Evolutionary conservation across 2,113 vertebrate genomes (phyloP).

Genomic region (Bubo bubo): DNA sequence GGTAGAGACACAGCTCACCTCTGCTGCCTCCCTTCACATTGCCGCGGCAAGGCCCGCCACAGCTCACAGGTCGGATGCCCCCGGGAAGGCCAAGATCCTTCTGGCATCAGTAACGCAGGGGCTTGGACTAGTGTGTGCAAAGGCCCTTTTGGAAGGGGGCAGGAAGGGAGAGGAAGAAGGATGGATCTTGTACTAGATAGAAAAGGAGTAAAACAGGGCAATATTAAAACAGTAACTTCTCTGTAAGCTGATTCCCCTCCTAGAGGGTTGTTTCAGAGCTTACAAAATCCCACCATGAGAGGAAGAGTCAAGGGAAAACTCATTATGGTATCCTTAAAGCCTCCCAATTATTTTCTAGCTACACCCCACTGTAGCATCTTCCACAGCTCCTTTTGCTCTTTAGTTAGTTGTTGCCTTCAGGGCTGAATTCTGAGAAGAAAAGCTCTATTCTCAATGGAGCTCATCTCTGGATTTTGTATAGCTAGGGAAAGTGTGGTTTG

Average conservation of each 20-base stretch:
- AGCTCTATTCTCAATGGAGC: not conserved
- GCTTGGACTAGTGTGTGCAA: fast-evolving
- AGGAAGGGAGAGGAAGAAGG: not conserved
- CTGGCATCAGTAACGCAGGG: not conserved
- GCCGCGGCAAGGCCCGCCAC: not conserved
- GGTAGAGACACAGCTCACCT: not conserved
- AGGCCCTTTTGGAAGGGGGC: not conserved
- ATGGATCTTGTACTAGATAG: not conserved
- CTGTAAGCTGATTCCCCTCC: not conserved
- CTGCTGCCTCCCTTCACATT: not conserved
- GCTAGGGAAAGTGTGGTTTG: not conserved
- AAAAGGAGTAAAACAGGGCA: not conserved
- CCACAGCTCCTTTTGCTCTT: not conserved
- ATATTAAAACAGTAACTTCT: not conserved
- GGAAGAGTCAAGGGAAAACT: not conserved
- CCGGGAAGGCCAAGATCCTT: not conserved
- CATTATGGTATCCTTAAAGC: not conserved
- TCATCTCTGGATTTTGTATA: not conserved
- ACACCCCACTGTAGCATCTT: not conserved
- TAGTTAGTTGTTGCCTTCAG: not conserved
- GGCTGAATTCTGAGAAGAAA: not conserved
- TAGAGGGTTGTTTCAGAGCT: not conserved
- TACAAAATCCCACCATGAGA: not conserved
- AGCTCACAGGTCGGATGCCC: not conserved
- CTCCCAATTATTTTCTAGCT: not conserved